Base-by-base conservation (phyloP, 2,113 vertebrate genomes). In the Oncorhynchus nerka region DNA sequence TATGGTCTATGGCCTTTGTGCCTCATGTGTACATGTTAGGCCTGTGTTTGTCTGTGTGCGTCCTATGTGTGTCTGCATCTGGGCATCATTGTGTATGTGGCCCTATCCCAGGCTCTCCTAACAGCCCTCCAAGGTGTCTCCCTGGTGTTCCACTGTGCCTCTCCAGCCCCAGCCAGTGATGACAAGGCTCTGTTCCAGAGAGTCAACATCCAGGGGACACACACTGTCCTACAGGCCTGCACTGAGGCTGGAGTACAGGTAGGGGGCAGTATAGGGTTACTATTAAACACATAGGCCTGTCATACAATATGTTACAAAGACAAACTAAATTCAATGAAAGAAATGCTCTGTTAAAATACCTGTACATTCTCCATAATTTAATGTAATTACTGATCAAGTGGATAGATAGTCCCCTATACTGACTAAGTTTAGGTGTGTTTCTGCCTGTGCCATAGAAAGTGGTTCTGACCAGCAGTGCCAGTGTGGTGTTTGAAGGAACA, bases 401-500 rank as follows among this genome's bases (percentile, higher is more conserved):
- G 16, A 15, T 55, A 55, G 12, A 55, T 15, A 4, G 49, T 16
- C 49, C 0, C 3, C 13, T 4, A 16, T 51, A 51, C 1, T 3
- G 49, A 16, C 15, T 15, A 16, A n/a, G 59, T 57, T 57, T 9
- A n/a, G 59, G 7, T 61, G 20, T 61, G 62, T 4, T 55, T 24
- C 7, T 73, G 26, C 70, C 69, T 45, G 83, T 55, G 0, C 70
- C 88, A 4, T 88, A 99, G 98, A 98, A 95, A 91, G 76, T 99
- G 78, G 94, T 99, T 75, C 84, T 99, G 87, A 99, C 98, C 9
- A 99, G 97, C 92, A 99, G 96, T 85, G 97, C 98, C 85, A 99
- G 98, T 71, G 98, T 99, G 0, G 91, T 96, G 87, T 99, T 97
- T 88, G 97, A 99, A 86, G 98, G 98, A 30, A 92, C 77, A 4